These are phyloP conservation scores for Cladopsammia gracilis DNA, from an alignment of 64 coral and sea anemone genomes.

Conservation along the genomic window DNA sequence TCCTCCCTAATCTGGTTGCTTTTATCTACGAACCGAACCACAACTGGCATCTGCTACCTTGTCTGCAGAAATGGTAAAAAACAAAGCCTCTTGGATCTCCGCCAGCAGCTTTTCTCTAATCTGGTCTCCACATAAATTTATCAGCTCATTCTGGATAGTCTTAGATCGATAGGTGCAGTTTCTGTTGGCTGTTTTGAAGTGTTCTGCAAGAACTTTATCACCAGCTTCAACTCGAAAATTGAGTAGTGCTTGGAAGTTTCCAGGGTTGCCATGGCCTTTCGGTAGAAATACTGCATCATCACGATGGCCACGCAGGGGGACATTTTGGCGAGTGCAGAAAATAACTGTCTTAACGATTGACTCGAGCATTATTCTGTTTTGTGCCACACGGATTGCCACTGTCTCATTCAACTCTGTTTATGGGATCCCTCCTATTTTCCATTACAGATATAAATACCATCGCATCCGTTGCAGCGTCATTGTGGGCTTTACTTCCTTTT, in stretches of 20 bases:
- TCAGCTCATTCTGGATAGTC: constrained; percentile 78
- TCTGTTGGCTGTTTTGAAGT: constrained; percentile 65
- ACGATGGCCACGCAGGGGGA: constrained; percentile 66
- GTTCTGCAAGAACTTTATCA: constrained; percentile 64
- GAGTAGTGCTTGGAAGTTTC: constrained; percentile 83
- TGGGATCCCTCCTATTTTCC: too few relatives aligned
- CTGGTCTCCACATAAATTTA: not conserved
- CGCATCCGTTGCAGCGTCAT: too few relatives aligned
- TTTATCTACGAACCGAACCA: constrained; percentile 6
- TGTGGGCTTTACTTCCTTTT: too few relatives aligned
- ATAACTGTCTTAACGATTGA: constrained; percentile 79
- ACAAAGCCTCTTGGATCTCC: not conserved
- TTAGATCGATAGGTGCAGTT: constrained; percentile 75
- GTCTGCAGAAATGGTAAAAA: constrained; percentile 1
- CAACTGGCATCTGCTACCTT: not conserved
- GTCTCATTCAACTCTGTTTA: too few relatives aligned
- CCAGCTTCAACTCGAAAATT: constrained; percentile 80
- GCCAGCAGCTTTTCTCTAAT: not conserved
- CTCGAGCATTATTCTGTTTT: too few relatives aligned
- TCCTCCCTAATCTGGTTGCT: constrained; percentile 4
- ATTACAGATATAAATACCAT: too few relatives aligned
- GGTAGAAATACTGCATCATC: constrained; percentile 78
- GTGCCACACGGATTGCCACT: too few relatives aligned
- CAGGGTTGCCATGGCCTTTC: constrained; percentile 70
- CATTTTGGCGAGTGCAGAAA: constrained; percentile 77